A percentile compares a stretch with the other conserved stretches of the same genome.
phyloP scores from a whole-genome alignment of 2,113 vertebrate genomes.

The Furnarius figulus region DNA sequence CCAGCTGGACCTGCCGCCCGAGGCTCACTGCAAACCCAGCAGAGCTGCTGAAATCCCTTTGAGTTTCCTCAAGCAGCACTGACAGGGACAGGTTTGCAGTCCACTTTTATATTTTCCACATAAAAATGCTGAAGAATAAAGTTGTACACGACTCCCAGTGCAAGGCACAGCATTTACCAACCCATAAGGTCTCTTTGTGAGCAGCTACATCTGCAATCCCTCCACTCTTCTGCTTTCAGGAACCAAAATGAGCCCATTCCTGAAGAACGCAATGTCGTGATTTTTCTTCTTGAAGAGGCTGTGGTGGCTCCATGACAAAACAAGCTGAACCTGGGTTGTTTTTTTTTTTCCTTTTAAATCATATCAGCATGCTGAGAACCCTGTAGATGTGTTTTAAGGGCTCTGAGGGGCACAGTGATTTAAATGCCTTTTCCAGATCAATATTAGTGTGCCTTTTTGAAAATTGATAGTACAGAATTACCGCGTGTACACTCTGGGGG shows the following conservation, averaged over 20 bases:
- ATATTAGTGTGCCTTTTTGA: not conserved
- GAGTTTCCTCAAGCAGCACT: not conserved
- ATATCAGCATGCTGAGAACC: accelerated
- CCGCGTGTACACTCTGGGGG: not conserved
- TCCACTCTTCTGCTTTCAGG: not conserved
- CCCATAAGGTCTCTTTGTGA: not conserved
- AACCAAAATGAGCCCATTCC: not conserved
- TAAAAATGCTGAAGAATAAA: not conserved
- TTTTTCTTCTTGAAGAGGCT: not conserved
- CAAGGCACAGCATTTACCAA: not conserved
- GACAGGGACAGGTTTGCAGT: not conserved
- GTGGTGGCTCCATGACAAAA: not conserved
- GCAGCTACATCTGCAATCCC: not conserved
- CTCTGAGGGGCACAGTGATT: not conserved
- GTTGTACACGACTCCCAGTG: not conserved
- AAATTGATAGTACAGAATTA: not conserved
- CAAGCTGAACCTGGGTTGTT: not conserved
- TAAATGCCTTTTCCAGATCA: not conserved
- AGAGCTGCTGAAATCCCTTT: not conserved
- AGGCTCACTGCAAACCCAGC: not conserved
- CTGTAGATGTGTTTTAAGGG: not conserved
- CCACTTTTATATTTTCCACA: not conserved
- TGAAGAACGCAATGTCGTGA: not conserved
- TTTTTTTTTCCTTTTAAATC: not conserved
- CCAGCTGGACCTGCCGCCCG: not conserved